Base-by-base conservation (phyloP, 2,888 invertebrate genomes). In the Philopedon plagiatum region DNA sequence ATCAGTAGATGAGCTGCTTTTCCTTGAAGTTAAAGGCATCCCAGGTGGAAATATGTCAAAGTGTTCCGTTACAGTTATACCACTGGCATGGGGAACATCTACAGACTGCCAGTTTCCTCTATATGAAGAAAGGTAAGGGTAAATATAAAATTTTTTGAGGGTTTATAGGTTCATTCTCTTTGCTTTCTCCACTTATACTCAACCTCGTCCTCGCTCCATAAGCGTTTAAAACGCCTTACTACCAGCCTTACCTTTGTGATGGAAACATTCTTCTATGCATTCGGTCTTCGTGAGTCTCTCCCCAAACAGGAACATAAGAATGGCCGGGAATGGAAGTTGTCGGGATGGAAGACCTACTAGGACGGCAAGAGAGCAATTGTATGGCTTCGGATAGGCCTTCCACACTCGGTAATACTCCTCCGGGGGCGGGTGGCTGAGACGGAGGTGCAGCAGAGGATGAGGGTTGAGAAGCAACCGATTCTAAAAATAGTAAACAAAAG, bases 381-480 rank as follows among this genome's bases (percentile, higher is more conserved):
- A 91, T 91, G 1, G 91, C 91, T 83, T 91, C 91, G 11, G 90
- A 89, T 49, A 91, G 85, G 18, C 91, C 91, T 80, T 91, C 91
- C 64, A 90, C 90, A 80, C 90, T 90, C 21, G 89, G 87, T 76
- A 89, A 81, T n/a, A 83, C 81, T 21, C 83, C 83, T 21, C 76
- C 74, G 18, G 81, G 77, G 78, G 56, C 5, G 69, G 76, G 73
- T 41, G 66, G 71, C 46, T 61, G 66, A 15, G 32, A 13, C 0
- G 41, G 46, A 9, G 60, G 44, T 0, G 46, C 15, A 7, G 54
- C 46, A 0, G 69, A 63, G 5, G 64, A 51, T 29, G 74, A 71
- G 9, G 68, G 51, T 51, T 71, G 69, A 39, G 75, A 75, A 11
- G 69, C 66, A n/a, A 75, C 68, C 8, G 75, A 75, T 60, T 75